phyloP scores from a whole-genome alignment of 2,797 vertebrate species.

The Sphenopsis melanotis region DNA sequence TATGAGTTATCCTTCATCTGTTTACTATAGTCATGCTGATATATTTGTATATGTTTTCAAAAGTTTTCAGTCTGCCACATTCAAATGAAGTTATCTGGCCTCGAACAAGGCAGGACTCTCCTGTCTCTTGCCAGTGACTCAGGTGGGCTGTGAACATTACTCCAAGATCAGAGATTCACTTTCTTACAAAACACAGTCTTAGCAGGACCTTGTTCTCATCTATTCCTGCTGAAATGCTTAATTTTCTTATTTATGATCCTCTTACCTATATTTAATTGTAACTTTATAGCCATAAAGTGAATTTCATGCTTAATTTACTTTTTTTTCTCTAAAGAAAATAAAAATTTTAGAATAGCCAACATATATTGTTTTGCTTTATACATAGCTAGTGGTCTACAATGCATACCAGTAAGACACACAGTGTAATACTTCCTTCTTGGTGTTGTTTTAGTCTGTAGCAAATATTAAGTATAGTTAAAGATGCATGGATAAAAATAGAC shows the following conservation, averaged over 20 bases:
- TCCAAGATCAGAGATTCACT: neutral
- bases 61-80: neutral
- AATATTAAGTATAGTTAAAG: neutral
- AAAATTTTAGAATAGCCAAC: neutral
- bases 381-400: neutral
- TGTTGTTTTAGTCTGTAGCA: neutral
- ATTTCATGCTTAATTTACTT: neutral
- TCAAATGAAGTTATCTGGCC: neutral
- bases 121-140: neutral
- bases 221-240: neutral
- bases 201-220: neutral
- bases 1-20: neutral
- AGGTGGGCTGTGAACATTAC: neutral
- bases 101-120: neutral
- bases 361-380: neutral
- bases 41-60: neutral
- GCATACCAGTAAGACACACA: neutral
- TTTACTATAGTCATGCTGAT: neutral
- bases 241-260: neutral
- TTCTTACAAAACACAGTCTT: neutral
- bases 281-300: neutral
- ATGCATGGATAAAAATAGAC: neutral
- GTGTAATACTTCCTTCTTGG: neutral
- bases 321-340: neutral
- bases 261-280: neutral